A percentile compares a stretch with the other conserved stretches of the same genome.
Evolutionary conservation across 1,140 invertebrate genomes (phyloP).

Genomic region (Lordiphosa collinella): DNA sequence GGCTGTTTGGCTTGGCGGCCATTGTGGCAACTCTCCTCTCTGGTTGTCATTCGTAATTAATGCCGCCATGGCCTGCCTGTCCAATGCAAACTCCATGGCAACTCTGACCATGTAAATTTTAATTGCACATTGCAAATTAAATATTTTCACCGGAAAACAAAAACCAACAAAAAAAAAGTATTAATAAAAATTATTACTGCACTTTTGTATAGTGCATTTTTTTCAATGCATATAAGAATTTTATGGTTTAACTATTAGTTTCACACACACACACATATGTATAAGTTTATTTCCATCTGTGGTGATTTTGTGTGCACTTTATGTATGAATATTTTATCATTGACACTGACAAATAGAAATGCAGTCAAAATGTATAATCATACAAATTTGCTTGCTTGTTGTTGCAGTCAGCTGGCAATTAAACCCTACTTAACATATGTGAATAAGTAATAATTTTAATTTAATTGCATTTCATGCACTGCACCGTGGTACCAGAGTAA

Average conservation of each 20-base stretch:
- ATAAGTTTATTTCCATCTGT: neutral
- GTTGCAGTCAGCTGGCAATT: too few relatives aligned
- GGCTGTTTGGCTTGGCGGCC: constrained; percentile 50
- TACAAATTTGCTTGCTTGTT: too few relatives aligned
- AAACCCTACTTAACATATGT: too few relatives aligned
- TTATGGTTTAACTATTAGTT: constrained; percentile 18
- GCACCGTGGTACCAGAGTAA: too few relatives aligned
- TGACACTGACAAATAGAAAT: too few relatives aligned
- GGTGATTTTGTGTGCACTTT: too few relatives aligned
- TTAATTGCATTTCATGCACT: too few relatives aligned
- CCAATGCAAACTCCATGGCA: neutral
- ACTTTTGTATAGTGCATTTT: constrained; percentile 19
- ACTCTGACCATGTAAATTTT: constrained; percentile 15
- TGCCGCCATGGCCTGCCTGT: constrained; percentile 14
- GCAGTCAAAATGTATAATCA: too few relatives aligned
- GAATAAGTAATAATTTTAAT: too few relatives aligned
- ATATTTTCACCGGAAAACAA: neutral
- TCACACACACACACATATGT: neutral
- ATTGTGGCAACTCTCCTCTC: constrained; percentile 19
- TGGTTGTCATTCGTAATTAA: constrained; percentile 56
- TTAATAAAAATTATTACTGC: constrained; percentile 37
- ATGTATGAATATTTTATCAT: too few relatives aligned
- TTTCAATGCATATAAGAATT: constrained; percentile 31
- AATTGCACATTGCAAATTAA: constrained; percentile 9
- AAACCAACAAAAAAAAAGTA: neutral